These are phyloP conservation scores for Apostichopus californicus DNA, from an alignment of 35 echinoderm and acorn worm species.

Conservation along the genomic window DNA sequence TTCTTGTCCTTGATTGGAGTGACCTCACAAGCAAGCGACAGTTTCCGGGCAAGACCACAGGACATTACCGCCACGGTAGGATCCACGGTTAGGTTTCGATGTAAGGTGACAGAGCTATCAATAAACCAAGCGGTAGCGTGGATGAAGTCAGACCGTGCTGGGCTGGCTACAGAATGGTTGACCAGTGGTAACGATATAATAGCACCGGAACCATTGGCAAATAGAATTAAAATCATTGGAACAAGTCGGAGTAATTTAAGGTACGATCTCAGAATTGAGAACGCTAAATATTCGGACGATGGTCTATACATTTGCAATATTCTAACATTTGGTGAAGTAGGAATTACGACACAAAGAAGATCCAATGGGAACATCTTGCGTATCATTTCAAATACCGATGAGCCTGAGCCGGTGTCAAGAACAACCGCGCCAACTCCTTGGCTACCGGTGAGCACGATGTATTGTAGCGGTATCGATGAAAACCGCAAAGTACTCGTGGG, in stretches of 20 bases:
- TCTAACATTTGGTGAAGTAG: conserved; percentile 20
- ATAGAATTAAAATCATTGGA: conserved; percentile 19
- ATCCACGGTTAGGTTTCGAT: conserved; percentile 6
- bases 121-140: conserved; percentile 39
- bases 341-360: conserved; percentile 18
- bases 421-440: background rate
- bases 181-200: conserved; percentile 20
- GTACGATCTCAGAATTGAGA: background rate
- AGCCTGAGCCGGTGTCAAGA: background rate
- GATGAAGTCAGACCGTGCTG: conserved; percentile 34
- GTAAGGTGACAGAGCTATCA: background rate
- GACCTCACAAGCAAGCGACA: background rate
- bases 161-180: conserved; percentile 19
- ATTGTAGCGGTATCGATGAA: background rate
- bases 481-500: background rate
- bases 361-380: background rate
- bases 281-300: background rate
- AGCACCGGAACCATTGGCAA: conserved; percentile 11
- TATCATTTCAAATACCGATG: background rate
- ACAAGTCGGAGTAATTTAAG: conserved; percentile 24
- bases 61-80: background rate
- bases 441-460: background rate
- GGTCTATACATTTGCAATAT: conserved; percentile 8
- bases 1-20: background rate
- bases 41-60: background rate